Percentiles rank a stretch among this genome's conserved stretches.
These are phyloP conservation scores for Brachionus asplanchnoidis DNA, from an alignment of 1,140 invertebrate species.

Conservation along the genomic window DNA sequence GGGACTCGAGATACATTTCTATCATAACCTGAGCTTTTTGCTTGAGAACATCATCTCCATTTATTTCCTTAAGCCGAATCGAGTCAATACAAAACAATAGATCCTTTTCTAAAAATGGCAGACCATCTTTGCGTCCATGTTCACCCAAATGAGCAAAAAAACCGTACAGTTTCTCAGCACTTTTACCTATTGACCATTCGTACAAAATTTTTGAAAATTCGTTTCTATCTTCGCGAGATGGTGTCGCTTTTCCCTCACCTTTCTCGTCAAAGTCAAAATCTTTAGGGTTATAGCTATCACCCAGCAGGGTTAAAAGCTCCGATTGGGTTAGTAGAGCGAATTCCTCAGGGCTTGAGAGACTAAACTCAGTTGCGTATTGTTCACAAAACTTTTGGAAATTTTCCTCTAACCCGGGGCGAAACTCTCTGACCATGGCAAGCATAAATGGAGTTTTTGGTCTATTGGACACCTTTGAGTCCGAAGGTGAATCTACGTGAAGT, in stretches of 20 bases:
- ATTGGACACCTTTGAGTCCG: neutral
- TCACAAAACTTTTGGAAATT: slow-evolving; percentile 27
- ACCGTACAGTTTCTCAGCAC: slow-evolving; percentile 49
- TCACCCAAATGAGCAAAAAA: slow-evolving; percentile 56
- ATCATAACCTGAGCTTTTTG: slow-evolving; percentile 54
- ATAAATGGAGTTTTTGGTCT: slow-evolving; percentile 16
- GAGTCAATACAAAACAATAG: slow-evolving; percentile 57
- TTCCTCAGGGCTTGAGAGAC: neutral
- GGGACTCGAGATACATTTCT: slow-evolving; percentile 54
- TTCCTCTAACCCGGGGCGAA: slow-evolving; percentile 6
- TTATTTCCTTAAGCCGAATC: slow-evolving; percentile 53
- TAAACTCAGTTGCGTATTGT: neutral
- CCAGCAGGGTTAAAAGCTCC: neutral
- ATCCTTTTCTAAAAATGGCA: slow-evolving; percentile 54
- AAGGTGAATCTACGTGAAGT: neutral
- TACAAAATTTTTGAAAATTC: slow-evolving; percentile 23
- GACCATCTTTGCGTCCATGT: slow-evolving; percentile 52
- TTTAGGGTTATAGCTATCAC: neutral
- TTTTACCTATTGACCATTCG: slow-evolving; percentile 45
- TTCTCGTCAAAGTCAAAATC: slow-evolving; percentile 39
- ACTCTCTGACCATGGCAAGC: neutral
- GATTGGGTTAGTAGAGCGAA: neutral
- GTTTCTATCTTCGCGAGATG: neutral
- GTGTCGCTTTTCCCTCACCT: neutral
- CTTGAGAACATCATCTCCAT: slow-evolving; percentile 53